Conservation (phyloP, 2,797 vertebrate genomes). For the Coracias cyanogaster region DNA sequence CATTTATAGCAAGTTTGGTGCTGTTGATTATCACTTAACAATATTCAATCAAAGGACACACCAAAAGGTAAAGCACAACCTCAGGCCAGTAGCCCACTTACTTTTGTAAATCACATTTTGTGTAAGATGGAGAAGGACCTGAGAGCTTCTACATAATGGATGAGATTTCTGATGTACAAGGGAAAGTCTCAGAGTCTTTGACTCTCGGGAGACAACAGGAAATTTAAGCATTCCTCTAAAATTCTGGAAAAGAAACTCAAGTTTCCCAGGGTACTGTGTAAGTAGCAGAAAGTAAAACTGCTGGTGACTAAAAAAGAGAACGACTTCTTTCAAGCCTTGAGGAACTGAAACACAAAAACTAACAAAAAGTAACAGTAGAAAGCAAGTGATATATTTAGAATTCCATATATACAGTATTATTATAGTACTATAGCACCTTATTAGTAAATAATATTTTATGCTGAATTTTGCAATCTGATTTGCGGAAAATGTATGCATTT, state of each 20-base stretch:
- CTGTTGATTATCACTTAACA: conserved; percentile 59
- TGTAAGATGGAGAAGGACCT: background rate
- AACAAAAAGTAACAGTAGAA: background rate
- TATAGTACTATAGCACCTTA: background rate
- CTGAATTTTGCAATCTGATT: background rate
- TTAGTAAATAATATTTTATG: background rate
- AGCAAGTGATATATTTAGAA: background rate
- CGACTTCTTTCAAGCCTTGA: background rate
- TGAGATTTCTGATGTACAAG: background rate
- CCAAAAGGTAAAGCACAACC: conserved; percentile 65
- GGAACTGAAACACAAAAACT: background rate
- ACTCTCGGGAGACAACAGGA: background rate
- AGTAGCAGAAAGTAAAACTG: background rate
- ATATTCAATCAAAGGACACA: conserved; percentile 67
- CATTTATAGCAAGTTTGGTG: conserved; percentile 37
- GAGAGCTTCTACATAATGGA: background rate
- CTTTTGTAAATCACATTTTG: background rate
- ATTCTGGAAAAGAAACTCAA: background rate
- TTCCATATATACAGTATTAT: background rate
- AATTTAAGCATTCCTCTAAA: background rate
- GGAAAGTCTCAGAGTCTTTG: background rate
- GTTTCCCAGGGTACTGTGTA: background rate
- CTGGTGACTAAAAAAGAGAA: background rate
- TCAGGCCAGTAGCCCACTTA: background rate
- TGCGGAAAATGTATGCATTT: background rate